A percentile compares a stretch with the other conserved stretches of the same genome.
Conservation (phyloP, 37 sponge, comb jelly and placozoan species). For the Aphrocallistes beatrix region DNA sequence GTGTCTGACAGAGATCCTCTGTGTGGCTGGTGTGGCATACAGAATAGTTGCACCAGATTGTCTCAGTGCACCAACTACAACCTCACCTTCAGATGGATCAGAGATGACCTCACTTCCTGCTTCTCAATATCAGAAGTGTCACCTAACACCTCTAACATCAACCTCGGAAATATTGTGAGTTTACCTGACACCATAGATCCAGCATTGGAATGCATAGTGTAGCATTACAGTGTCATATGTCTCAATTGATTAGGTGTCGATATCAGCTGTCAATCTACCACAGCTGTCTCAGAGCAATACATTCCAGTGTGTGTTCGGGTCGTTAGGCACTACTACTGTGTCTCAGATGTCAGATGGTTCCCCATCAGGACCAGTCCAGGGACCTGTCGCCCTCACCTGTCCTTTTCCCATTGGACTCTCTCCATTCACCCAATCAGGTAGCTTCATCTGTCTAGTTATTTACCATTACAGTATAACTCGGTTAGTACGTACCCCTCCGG, state of each 20-base stretch:
- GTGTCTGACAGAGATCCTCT: slow-evolving; percentile 42
- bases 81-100: slow-evolving; percentile 17
- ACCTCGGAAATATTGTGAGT: background rate
- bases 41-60: slow-evolving; percentile 29
- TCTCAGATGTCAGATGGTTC: background rate
- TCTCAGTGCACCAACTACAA: slow-evolving; percentile 22
- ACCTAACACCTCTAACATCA: background rate
- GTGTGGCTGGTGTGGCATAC: slow-evolving; percentile 83
- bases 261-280: slow-evolving; percentile 6
- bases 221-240: background rate
- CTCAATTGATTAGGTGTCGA: background rate
- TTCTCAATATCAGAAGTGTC: background rate
- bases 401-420: background rate
- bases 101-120: background rate
- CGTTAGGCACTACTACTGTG: background rate
- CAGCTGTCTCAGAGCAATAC: background rate
- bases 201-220: background rate
- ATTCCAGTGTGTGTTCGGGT: background rate
- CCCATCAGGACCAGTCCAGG: background rate
- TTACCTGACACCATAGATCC: background rate
- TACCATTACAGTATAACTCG: too few relatives aligned
- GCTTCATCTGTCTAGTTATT: background rate
- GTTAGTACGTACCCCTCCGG: too few relatives aligned
- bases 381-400: background rate
- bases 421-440: background rate